A percentile compares a stretch with the other conserved stretches of the same genome.
Conservation (phyloP, 2,797 vertebrate species). For the Emys orbicularis region DNA sequence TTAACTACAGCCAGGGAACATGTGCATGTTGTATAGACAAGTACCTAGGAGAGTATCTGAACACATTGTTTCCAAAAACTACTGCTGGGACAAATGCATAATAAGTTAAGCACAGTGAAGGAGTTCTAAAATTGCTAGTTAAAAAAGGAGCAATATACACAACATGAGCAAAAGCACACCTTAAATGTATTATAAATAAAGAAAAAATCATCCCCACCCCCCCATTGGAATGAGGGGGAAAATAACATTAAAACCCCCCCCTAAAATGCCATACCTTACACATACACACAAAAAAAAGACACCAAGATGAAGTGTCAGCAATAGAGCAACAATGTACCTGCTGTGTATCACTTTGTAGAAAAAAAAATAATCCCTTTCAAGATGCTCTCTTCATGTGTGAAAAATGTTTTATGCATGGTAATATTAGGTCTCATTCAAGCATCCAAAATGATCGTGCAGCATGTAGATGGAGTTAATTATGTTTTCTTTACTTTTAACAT, state of each 20-base stretch:
- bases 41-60: not conserved
- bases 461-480: not conserved
- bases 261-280: not conserved
- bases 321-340: not conserved
- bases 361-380: not conserved
- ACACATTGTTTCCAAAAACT: not conserved
- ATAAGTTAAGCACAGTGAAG: not conserved
- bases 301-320: not conserved
- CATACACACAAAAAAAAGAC: not conserved
- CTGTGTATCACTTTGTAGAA: not conserved
- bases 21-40: not conserved
- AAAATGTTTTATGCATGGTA: not conserved
- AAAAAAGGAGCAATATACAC: not conserved
- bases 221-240: not conserved
- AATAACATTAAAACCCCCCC: not conserved
- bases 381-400: not conserved
- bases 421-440: not conserved
- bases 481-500: not conserved
- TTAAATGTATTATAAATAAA: not conserved
- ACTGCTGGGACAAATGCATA: not conserved
- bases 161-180: not conserved
- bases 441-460: not conserved
- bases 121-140: not conserved
- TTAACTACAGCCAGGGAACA: too few relatives aligned
- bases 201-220: too few relatives aligned